A percentile compares a stretch with the other conserved stretches of the same genome.
Conservation (phyloP, 2,888 invertebrate genomes). For the Oegoconia quadripuncta region DNA sequence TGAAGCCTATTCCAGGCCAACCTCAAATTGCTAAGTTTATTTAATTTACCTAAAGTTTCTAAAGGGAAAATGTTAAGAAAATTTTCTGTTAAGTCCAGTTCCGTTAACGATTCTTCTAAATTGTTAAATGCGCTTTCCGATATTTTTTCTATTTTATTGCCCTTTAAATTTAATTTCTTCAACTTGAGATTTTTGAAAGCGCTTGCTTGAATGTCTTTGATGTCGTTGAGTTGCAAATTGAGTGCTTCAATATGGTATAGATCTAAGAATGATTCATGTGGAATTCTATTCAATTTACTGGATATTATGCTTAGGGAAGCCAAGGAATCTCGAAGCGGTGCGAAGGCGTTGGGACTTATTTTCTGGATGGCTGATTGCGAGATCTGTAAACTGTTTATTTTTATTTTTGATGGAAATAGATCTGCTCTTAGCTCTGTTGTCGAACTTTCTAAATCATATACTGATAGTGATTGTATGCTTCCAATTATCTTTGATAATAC, state of each 20-base stretch:
- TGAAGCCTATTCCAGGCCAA: constrained; percentile 91
- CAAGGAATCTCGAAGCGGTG: constrained; percentile 83
- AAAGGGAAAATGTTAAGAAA: constrained; percentile 90
- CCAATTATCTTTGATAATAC: constrained; percentile 85
- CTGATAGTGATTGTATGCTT: constrained; percentile 89
- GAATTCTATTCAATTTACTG: constrained; percentile 85
- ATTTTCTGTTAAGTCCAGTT: constrained; percentile 93
- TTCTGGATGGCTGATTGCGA: constrained; percentile 86
- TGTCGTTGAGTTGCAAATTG: constrained; percentile 92
- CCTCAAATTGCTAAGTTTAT: constrained; percentile 83
- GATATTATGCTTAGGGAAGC: constrained; percentile 88
- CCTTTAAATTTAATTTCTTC: constrained; percentile 89
- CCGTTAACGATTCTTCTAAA: constrained; percentile 86
- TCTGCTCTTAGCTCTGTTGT: constrained; percentile 86
- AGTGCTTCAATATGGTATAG: constrained; percentile 85
- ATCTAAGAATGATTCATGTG: constrained; percentile 86
- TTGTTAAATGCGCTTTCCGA: constrained; percentile 91
- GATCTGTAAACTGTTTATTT: constrained; percentile 86
- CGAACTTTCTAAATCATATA: constrained; percentile 92
- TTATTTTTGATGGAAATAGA: constrained; percentile 85
- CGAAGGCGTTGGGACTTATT: constrained; percentile 84
- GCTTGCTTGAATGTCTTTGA: constrained; percentile 89
- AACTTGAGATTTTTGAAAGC: constrained; percentile 91
- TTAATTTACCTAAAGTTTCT: constrained; percentile 86
- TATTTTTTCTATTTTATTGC: constrained; percentile 89